A percentile compares a stretch with the other conserved stretches of the same genome.
Evolutionary conservation across 37 sponge, comb jelly and placozoan species (phyloP).

Genomic region (Chondrilla cf. caribensis): DNA sequence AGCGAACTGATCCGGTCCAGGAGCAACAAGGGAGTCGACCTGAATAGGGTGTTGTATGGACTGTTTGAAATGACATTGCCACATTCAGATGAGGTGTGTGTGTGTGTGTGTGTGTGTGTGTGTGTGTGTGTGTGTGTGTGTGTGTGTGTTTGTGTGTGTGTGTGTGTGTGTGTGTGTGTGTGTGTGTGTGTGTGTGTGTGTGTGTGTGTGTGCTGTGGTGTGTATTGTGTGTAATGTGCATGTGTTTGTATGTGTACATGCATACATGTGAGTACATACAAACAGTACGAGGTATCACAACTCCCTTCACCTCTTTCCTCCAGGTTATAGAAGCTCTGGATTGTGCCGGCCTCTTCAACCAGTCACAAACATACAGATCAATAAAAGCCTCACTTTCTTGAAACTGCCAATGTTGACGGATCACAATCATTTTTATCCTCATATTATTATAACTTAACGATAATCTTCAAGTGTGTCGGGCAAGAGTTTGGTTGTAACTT

Average conservation of each 20-base stretch:
- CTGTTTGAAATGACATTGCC: neutral
- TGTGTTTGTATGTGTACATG: constrained; percentile 2
- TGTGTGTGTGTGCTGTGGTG: constrained; percentile 29
- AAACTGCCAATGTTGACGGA: too few relatives aligned
- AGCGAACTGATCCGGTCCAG: neutral
- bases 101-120: constrained; percentile 29
- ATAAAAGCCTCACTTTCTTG: neutral
- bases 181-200: constrained; percentile 36
- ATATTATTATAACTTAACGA: too few relatives aligned
- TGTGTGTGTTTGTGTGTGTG: constrained; percentile 22
- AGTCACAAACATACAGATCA: neutral
- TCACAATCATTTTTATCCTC: too few relatives aligned
- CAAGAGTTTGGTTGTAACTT: too few relatives aligned
- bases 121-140: constrained; percentile 14
- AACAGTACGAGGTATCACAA: neutral
- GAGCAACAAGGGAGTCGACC: neutral
- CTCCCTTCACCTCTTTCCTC: neutral
- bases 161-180: constrained; percentile 12
- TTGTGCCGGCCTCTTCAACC: neutral
- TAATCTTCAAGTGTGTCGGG: too few relatives aligned
- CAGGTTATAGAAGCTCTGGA: neutral
- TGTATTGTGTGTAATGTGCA: neutral
- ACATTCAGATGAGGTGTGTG: constrained; percentile 13
- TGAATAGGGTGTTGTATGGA: neutral
- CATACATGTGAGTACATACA: neutral